Conservation (phyloP, 2,888 invertebrate species). For the Gymnoscelis rufifasciata region DNA sequence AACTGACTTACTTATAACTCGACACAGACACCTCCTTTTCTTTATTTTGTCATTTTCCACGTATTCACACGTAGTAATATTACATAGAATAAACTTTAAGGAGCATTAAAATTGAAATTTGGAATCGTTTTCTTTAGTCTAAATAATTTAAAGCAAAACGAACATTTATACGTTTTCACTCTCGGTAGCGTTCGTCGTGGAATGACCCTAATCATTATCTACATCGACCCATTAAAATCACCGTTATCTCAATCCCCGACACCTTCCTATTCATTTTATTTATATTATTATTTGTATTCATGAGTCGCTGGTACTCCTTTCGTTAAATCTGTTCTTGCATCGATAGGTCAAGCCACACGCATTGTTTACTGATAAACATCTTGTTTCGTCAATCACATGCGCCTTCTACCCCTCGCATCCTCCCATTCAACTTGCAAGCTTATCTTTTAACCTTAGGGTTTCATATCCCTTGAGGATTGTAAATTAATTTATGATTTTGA, state of each 20-base stretch:
- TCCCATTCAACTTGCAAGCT: slow-evolving; percentile 6
- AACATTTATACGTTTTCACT: too few relatives aligned
- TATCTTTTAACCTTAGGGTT: slow-evolving; percentile 4
- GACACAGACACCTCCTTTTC: too few relatives aligned
- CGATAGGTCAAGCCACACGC: slow-evolving; percentile 64
- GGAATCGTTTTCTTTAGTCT: too few relatives aligned
- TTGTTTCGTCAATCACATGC: slow-evolving; percentile 58
- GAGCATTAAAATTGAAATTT: too few relatives aligned
- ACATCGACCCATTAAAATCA: not conserved
- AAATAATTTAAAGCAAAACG: too few relatives aligned
- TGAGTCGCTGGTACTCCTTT: slow-evolving; percentile 34
- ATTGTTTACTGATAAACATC: slow-evolving; percentile 69
- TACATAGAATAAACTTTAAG: too few relatives aligned
- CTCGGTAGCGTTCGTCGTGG: not conserved
- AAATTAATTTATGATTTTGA: slow-evolving; percentile 39
- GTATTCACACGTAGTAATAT: too few relatives aligned
- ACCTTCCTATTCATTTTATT: not conserved
- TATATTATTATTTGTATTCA: slow-evolving; percentile 21
- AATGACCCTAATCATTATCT: not conserved
- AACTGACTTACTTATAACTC: too few relatives aligned
- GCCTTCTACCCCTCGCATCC: slow-evolving; percentile 36
- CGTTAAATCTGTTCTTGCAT: slow-evolving; percentile 43
- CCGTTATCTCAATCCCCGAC: not conserved
- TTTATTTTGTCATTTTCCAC: too few relatives aligned
- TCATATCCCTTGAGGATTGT: slow-evolving; percentile 8